Percentiles rank a stretch among this genome's conserved stretches.
These are phyloP conservation scores for Chaenocephalus aceratus DNA, from an alignment of 2,113 vertebrate species.

Conservation along the genomic window DNA sequence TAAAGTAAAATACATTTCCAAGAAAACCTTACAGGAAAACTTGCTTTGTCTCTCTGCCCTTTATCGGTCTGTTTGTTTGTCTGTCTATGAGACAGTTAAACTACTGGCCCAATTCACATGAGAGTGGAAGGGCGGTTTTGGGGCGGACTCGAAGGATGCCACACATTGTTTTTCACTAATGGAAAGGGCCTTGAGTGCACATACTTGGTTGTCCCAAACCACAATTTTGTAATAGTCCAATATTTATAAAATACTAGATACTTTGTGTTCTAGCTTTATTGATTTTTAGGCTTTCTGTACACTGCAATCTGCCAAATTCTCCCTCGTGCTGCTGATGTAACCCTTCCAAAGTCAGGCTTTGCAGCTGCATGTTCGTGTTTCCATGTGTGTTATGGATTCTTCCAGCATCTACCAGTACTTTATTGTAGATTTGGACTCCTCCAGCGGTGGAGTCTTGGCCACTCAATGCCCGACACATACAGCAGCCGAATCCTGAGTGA, in stretches of 20 bases:
- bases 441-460: conserved; percentile 51
- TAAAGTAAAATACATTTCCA: not conserved
- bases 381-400: not conserved
- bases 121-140: too few species aligned
- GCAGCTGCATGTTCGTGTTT: not conserved
- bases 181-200: too few species aligned
- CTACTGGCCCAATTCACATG: too few species aligned
- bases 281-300: not conserved
- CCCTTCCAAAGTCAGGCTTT: not conserved
- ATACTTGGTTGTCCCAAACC: conserved; percentile 8
- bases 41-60: not conserved
- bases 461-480: conserved; percentile 58
- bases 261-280: conserved; percentile 1
- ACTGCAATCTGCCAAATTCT: not conserved
- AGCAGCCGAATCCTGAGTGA: conserved; percentile 77
- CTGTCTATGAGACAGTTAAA: too few species aligned
- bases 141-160: too few species aligned
- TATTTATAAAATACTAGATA: not conserved
- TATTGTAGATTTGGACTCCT: conserved; percentile 60
- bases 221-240: conserved; percentile 13
- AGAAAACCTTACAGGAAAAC: not conserved
- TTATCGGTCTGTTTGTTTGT: too few species aligned
- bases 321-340: conserved; percentile 14
- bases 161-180: too few species aligned
- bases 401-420: conserved; percentile 36